Conservation (phyloP, 2,888 invertebrate genomes). For the Drosophila merina region DNA sequence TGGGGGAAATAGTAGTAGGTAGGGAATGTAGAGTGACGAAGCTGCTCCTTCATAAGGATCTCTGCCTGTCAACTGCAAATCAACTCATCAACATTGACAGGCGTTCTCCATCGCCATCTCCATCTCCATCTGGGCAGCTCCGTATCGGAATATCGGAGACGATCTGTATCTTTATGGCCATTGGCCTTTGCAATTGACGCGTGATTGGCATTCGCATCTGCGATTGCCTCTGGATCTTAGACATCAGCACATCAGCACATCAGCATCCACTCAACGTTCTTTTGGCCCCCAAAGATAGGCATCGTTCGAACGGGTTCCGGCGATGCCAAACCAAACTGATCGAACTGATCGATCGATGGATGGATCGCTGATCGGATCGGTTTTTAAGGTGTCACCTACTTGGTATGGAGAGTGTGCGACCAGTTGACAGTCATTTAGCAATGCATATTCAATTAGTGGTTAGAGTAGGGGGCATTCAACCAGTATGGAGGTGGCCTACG, state of each 20-base stretch:
- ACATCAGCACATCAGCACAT: no score
- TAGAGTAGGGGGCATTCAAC: background rate
- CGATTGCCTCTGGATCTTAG: conserved; percentile 27
- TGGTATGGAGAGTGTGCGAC: conserved; percentile 64
- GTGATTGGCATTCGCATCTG: conserved; percentile 70
- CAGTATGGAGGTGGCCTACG: conserved; percentile 1
- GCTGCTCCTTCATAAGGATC: conserved; percentile 62
- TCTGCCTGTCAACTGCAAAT: conserved; percentile 63
- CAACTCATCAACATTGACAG: conserved; percentile 76
- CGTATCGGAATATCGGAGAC: conserved; percentile 16
- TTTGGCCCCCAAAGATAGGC: conserved; percentile 40
- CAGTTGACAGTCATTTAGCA: conserved; percentile 50
- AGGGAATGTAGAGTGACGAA: background rate
- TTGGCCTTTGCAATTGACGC: conserved; percentile 69
- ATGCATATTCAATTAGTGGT: conserved; percentile 48
- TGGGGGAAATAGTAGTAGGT: conserved; percentile 6
- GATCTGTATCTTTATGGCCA: conserved; percentile 54
- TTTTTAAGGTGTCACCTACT: conserved; percentile 66
- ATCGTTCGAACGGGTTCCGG: conserved; percentile 31
- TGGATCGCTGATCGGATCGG: conserved; percentile 23
- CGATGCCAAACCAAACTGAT: conserved; percentile 13
- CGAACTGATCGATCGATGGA: conserved; percentile 3
- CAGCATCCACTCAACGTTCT: conserved; percentile 36
- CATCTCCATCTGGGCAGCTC: conserved; percentile 23
- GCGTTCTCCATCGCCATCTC: conserved; percentile 15